Percentiles rank a stretch among this genome's conserved stretches.
phyloP scores from a whole-genome alignment of 2,113 vertebrate species.

The Erythrolamprus reginae region DNA sequence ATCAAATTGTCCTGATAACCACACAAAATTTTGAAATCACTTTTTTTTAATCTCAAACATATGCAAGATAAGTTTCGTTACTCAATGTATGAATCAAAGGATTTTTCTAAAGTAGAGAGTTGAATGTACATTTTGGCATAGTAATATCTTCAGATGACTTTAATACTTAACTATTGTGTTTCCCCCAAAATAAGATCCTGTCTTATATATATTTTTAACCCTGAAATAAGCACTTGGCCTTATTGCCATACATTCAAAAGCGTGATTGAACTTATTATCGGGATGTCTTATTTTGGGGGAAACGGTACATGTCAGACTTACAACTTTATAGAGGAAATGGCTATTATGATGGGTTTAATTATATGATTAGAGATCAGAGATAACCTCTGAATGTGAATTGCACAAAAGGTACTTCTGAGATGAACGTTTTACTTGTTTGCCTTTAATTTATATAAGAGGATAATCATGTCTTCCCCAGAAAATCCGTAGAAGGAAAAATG shows the following conservation, averaged over 20 bases:
- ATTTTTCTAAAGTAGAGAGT: not conserved
- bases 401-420: not conserved
- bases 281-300: too few species aligned
- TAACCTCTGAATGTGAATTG: not conserved
- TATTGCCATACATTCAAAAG: too few species aligned
- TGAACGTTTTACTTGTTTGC: not conserved
- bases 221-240: too few species aligned
- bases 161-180: not conserved
- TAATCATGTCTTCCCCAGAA: not conserved
- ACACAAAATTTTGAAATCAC: not conserved
- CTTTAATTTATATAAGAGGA: not conserved
- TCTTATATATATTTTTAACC: too few species aligned
- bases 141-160: not conserved
- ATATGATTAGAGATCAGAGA: not conserved
- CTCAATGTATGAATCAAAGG: not conserved
- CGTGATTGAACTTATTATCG: too few species aligned
- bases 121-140: not conserved
- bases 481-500: not conserved
- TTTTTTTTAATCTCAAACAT: not conserved
- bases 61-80: not conserved
- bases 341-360: not conserved
- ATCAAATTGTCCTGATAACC: not conserved
- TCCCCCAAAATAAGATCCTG: too few species aligned
- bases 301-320: not conserved
- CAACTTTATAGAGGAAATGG: not conserved